Base-by-base conservation (phyloP, 2,113 vertebrate genomes). In the Dipodomys spectabilis region DNA sequence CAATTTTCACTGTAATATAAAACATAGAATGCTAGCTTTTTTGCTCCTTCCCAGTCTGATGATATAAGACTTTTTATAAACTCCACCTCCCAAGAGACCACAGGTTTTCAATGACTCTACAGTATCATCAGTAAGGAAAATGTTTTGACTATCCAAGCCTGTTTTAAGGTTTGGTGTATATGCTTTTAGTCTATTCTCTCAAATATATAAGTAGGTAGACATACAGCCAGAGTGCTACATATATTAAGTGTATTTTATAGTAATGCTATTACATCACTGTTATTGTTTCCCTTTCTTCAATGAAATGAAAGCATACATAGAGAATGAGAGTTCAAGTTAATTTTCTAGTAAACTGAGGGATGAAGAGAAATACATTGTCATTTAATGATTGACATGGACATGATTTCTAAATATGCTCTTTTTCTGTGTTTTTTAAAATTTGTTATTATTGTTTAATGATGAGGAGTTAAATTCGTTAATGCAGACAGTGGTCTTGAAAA, bases 71-170 rank as follows among this genome's bases (percentile, higher is more conserved):
- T 7, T 57, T 84, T 82, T 90, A 44, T 83, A 82, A 94, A 73
- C 25, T 57, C 10, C 2, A 68, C 19, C 4, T 92, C 15, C 44
- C 19, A 83, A 89, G 35, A 71, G 22, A 94, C 6, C 68, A 73
- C 7, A 91, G 13, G 22, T 86, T 97, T 86, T 82, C 73, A 92
- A 90, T 8, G 19, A 72, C 22, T 16, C 8, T 90, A 49, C 10
- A 60, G 8, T 92, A n/a, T 87, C 69, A 95, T 90, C 32, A 88
- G 10, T 67, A 73, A 75, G 25, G 22, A 27, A 88, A 94, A 86
- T 88, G 86, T 71, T 91, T 78, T 71, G 11, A 90, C 44, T 81
- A 88, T 90, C 68, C 1, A 67, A 25, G 35, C 25, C 15, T 49
- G 10, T 49, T 49, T 49, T 49, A 10, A 49, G 83, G 39, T 80